Conservation (phyloP, 2,113 vertebrate species). For the Platycercus adscitus region DNA sequence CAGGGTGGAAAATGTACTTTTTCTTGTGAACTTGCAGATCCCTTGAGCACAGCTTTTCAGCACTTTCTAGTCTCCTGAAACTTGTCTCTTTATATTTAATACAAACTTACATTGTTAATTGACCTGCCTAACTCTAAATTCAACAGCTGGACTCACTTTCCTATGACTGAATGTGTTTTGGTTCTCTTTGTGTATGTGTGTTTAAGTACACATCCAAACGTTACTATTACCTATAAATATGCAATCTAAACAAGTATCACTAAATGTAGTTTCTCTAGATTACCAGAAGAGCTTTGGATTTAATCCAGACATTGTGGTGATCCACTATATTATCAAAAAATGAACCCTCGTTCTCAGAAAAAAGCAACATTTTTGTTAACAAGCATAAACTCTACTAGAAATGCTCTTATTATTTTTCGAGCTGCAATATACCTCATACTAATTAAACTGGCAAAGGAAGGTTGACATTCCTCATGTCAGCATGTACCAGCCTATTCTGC, state of each 20-base stretch:
- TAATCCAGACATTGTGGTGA: not conserved
- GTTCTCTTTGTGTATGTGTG: not conserved
- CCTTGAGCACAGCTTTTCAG: not conserved
- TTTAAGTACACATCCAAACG: not conserved
- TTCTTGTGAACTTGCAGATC: not conserved
- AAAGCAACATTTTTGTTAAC: not conserved
- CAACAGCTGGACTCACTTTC: not conserved
- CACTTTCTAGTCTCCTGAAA: not conserved
- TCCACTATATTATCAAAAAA: not conserved
- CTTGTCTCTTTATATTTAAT: not conserved
- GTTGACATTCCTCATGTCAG: not conserved
- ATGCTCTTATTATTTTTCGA: not conserved
- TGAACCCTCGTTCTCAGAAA: not conserved
- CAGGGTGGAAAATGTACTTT: not conserved
- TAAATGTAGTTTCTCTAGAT: not conserved
- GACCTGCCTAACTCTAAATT: not conserved
- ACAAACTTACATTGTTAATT: not conserved
- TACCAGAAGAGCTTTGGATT: not conserved
- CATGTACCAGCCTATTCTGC: not conserved
- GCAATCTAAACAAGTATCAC: not conserved
- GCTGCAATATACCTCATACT: not conserved
- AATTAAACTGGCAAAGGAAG: not conserved
- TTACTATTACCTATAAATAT: not conserved
- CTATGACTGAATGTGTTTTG: not conserved
- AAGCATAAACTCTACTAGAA: not conserved